phyloP scores from a whole-genome alignment of 2,888 invertebrate genomes.

The Oscheius onirici region DNA sequence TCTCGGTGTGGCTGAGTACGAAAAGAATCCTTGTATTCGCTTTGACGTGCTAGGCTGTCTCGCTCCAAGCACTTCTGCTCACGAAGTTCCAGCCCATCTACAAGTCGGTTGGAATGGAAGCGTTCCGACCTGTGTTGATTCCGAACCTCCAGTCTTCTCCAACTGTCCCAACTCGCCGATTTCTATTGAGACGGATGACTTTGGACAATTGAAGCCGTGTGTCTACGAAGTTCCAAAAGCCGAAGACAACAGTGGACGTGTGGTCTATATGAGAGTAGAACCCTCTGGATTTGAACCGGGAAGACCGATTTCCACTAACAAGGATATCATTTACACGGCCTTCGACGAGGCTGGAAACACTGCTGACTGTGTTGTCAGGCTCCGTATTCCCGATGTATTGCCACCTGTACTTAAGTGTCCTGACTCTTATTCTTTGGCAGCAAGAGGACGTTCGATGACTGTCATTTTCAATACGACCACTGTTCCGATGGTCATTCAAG shows the following conservation, averaged over 20 bases:
- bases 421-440: conserved; percentile 68
- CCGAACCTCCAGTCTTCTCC: conserved; percentile 94
- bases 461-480: conserved; percentile 67
- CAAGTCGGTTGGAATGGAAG: conserved; percentile 72
- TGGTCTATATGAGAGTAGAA: conserved; percentile 89
- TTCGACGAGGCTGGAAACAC: conserved; percentile 97
- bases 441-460: conserved; percentile 49
- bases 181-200: conserved; percentile 82
- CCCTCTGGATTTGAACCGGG: conserved; percentile 82
- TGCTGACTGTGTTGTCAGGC: conserved; percentile 94
- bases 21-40: conserved; percentile 94
- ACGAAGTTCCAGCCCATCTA: conserved; percentile 67
- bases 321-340: conserved; percentile 82
- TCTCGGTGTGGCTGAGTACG: conserved; percentile 92
- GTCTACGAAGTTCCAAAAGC: conserved; percentile 93
- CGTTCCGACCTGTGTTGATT: conserved; percentile 77
- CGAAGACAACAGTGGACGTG: conserved; percentile 86
- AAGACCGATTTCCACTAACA: conserved; percentile 54
- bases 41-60: conserved; percentile 96
- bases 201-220: conserved; percentile 85
- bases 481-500: conserved; percentile 68
- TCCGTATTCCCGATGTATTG: conserved; percentile 75
- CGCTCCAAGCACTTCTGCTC: conserved; percentile 68
- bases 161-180: conserved; percentile 94
- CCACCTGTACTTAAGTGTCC: conserved; percentile 71